Conservation (phyloP, 2,797 vertebrate genomes). For the Sylvilagus floridanus region DNA sequence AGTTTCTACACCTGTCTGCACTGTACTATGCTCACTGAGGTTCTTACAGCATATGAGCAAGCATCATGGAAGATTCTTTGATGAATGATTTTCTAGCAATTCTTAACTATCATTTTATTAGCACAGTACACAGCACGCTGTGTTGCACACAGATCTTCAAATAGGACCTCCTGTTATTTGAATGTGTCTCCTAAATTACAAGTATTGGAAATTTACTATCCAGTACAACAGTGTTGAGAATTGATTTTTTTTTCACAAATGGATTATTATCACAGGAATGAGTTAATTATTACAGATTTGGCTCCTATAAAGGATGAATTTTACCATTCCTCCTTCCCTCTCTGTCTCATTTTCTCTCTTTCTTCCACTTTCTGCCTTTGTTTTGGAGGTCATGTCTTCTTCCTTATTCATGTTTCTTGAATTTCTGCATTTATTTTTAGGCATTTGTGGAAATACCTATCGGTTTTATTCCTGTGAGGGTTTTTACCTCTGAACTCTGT, state of each 20-base stretch:
- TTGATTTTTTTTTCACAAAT: no score
- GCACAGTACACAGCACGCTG: neutral
- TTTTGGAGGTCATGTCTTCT: no score
- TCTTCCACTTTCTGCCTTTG: no score
- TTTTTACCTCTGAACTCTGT: no score
- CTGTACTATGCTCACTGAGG: neutral
- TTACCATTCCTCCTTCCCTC: no score
- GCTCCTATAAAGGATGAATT: neutral
- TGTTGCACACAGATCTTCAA: neutral
- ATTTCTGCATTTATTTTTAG: no score
- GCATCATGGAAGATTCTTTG: neutral
- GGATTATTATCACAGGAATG: neutral
- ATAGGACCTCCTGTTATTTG: neutral
- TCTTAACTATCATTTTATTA: neutral
- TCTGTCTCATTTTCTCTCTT: neutral
- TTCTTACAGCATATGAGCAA: neutral
- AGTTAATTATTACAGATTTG: neutral
- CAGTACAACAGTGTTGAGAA: neutral
- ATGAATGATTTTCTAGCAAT: neutral
- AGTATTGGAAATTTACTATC: neutral
- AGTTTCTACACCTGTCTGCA: neutral
- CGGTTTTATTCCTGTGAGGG: no score
- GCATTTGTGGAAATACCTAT: no score
- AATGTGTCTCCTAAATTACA: neutral
- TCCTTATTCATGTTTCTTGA: no score